phyloP scores from a whole-genome alignment of 1,140 invertebrate species.

The Drosophila novamexicana region DNA sequence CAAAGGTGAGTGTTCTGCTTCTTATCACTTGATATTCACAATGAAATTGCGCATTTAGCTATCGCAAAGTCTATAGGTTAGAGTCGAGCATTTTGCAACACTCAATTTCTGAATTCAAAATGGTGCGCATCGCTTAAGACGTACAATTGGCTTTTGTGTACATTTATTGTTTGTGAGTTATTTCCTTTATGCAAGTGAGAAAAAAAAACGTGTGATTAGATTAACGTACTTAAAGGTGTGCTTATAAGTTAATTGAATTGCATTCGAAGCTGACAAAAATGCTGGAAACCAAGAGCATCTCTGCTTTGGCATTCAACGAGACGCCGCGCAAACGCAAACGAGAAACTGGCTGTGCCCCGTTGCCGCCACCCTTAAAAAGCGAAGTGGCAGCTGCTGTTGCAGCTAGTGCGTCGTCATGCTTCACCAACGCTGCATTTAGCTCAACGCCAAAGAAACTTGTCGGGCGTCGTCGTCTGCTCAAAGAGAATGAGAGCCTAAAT shows the following conservation, averaged over 20 bases:
- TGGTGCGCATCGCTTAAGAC: constrained; percentile 27
- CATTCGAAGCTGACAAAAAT: constrained; percentile 17
- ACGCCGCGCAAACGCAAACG: constrained; percentile 81
- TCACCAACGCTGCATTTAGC: constrained; percentile 79
- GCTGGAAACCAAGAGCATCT: constrained; percentile 71
- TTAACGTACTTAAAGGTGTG: not conserved
- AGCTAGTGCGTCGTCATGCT: constrained; percentile 58
- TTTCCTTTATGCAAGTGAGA: not conserved
- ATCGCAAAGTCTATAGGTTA: not conserved
- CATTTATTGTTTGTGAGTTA: constrained; percentile 9
- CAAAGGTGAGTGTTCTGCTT: not conserved
- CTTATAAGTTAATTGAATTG: not conserved
- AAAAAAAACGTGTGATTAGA: not conserved
- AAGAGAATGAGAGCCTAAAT: constrained; percentile 48
- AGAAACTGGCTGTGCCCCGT: constrained; percentile 39
- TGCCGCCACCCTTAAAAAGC: constrained; percentile 34
- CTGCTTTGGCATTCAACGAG: constrained; percentile 60
- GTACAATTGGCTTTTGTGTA: constrained; percentile 39
- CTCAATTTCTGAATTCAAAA: constrained; percentile 27
- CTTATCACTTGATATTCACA: constrained; percentile 14
- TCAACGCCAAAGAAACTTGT: constrained; percentile 75
- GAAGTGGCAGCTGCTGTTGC: constrained; percentile 38
- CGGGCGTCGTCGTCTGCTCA: constrained; percentile 58
- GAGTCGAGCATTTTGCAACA: constrained; percentile 8
- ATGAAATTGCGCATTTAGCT: not conserved